These are phyloP conservation scores for Dermolepida albohirtum DNA, from an alignment of 2,888 invertebrate genomes.

Conservation along the genomic window DNA sequence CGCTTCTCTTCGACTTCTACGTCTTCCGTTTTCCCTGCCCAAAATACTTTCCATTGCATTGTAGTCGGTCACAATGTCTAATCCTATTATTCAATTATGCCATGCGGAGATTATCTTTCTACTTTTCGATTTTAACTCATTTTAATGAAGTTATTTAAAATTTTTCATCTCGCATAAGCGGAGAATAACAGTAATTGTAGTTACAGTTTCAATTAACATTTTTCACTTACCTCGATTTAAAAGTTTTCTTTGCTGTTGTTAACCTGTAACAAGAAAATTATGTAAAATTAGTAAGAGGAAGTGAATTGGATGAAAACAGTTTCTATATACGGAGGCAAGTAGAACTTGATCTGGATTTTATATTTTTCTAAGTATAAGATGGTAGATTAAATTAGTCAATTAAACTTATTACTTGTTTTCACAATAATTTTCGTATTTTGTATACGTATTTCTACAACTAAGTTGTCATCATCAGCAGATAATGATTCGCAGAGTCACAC, in stretches of 20 bases:
- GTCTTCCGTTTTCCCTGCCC: constrained; percentile 53
- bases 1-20: constrained; percentile 48
- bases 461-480: too few relatives aligned
- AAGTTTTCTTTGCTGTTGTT: neutral
- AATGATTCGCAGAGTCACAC: too few relatives aligned
- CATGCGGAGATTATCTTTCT: constrained; percentile 36
- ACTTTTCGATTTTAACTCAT: constrained; percentile 10
- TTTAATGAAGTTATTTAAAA: constrained; percentile 6
- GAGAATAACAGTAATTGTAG: neutral
- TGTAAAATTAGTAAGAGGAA: too few relatives aligned
- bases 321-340: too few relatives aligned
- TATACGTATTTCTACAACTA: too few relatives aligned
- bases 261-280: constrained; percentile 2
- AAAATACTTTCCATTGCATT: constrained; percentile 52
- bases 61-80: constrained; percentile 54
- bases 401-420: too few relatives aligned
- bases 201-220: neutral
- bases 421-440: too few relatives aligned
- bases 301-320: too few relatives aligned
- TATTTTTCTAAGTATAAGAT: too few relatives aligned
- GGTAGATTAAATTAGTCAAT: too few relatives aligned
- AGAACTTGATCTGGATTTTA: too few relatives aligned
- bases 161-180: neutral
- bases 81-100: constrained; percentile 58
- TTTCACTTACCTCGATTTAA: constrained; percentile 7